A percentile compares a stretch with the other conserved stretches of the same genome.
phyloP scores from a whole-genome alignment of 37 sponge, comb jelly and placozoan genomes.

The Cladorhizidae sp. region DNA sequence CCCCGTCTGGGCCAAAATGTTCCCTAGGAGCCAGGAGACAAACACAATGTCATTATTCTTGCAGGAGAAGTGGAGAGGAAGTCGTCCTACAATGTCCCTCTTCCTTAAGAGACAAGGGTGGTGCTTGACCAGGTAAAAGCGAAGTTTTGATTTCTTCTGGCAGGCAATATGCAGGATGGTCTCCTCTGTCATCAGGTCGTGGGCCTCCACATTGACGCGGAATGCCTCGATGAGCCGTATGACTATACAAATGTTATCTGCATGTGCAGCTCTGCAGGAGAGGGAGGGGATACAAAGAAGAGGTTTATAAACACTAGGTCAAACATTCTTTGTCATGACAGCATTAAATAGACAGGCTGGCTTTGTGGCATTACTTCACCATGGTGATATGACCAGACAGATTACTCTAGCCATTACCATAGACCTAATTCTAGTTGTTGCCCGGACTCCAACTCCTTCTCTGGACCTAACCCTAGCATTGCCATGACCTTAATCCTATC shows the following conservation, averaged over 20 bases:
- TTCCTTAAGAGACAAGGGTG: slow-evolving; percentile 46
- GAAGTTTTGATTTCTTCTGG: slow-evolving; percentile 27
- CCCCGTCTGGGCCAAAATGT: slow-evolving; percentile 10
- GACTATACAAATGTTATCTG: slow-evolving; percentile 40
- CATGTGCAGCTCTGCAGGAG: slow-evolving; percentile 47
- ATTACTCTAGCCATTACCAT: too few relatives aligned
- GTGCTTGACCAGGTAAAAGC: slow-evolving; percentile 48
- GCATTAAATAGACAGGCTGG: too few relatives aligned
- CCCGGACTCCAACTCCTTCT: too few relatives aligned
- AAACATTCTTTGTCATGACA: too few relatives aligned
- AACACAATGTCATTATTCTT: slow-evolving; percentile 55
- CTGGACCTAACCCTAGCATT: too few relatives aligned
- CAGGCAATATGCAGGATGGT: slow-evolving; percentile 72
- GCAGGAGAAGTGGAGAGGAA: slow-evolving; percentile 65
- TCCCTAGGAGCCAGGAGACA: slow-evolving; percentile 63
- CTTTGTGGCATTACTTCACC: too few relatives aligned
- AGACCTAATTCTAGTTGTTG: too few relatives aligned
- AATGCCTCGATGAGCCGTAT: slow-evolving; percentile 30
- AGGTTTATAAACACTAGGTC: too few relatives aligned
- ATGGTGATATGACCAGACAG: too few relatives aligned
- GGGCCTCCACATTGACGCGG: slow-evolving; percentile 16
- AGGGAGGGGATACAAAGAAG: not conserved
- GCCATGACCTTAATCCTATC: too few relatives aligned
- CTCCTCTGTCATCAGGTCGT: slow-evolving; percentile 36
- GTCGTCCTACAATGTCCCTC: slow-evolving; percentile 26